Percentiles rank a stretch among this genome's conserved stretches.
These are phyloP conservation scores for Corydoras sp. DNA, from an alignment of 2,113 vertebrate genomes.

Conservation along the genomic window DNA sequence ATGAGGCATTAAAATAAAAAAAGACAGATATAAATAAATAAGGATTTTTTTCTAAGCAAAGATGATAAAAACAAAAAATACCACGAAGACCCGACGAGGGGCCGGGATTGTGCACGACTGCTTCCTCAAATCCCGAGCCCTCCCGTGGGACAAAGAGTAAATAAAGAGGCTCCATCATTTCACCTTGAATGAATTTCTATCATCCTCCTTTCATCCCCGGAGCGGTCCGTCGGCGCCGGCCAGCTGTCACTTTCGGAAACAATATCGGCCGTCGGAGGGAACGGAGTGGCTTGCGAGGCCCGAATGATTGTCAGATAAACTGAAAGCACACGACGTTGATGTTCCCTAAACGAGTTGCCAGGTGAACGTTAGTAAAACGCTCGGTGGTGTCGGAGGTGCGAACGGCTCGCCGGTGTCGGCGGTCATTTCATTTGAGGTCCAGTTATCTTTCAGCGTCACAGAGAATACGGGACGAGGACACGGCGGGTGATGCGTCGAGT, in stretches of 20 bases:
- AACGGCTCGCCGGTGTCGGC: background rate
- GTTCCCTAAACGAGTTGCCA: background rate
- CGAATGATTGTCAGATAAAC: slow-evolving; percentile 37
- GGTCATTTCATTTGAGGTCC: no score
- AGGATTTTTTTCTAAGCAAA: background rate
- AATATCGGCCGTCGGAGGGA: slow-evolving; percentile 36
- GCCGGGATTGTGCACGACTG: slow-evolving; percentile 24
- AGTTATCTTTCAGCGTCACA: no score
- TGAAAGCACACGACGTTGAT: slow-evolving; percentile 22
- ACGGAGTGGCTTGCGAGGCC: slow-evolving; percentile 29
- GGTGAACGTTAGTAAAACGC: background rate
- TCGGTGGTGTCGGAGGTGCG: slow-evolving; percentile 2
- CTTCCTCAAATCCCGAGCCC: slow-evolving; percentile 13
- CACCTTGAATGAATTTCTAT: slow-evolving; percentile 47
- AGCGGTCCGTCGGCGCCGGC: slow-evolving; percentile 12
- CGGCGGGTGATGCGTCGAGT: no score
- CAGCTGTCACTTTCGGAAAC: slow-evolving; percentile 42
- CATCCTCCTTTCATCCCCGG: slow-evolving; percentile 27
- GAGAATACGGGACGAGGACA: no score
- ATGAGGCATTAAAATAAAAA: no score
- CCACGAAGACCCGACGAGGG: slow-evolving; percentile 14
- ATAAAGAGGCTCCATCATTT: slow-evolving; percentile 41
- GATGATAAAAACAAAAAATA: background rate
- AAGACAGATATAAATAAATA: no score
- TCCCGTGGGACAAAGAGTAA: slow-evolving; percentile 1